Conservation (phyloP, 2,888 invertebrate genomes). For the Drosophila greeni region DNA sequence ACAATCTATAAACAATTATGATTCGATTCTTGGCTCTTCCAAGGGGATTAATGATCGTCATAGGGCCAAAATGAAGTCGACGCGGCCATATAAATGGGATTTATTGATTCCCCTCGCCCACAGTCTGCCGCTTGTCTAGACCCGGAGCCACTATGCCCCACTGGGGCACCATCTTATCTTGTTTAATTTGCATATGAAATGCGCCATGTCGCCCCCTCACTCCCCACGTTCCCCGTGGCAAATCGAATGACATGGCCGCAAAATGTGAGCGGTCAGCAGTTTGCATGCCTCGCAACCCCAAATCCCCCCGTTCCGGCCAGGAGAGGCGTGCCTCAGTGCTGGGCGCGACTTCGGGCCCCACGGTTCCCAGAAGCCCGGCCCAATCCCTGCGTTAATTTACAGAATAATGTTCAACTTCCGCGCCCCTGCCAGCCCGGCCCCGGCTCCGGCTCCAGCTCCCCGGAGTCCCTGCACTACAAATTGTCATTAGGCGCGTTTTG, state of each 20-base stretch:
- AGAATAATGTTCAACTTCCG: conserved; percentile 68
- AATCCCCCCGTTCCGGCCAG: conserved; percentile 1
- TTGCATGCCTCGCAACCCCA: conserved; percentile 38
- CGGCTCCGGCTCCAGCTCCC: neutral
- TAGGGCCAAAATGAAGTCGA: conserved; percentile 31
- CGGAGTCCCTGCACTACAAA: conserved; percentile 47
- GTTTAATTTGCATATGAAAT: conserved; percentile 77
- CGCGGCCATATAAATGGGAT: conserved; percentile 40
- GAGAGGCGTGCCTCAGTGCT: conserved; percentile 44
- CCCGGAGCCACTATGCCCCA: conserved; percentile 15
- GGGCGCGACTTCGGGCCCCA: conserved; percentile 13
- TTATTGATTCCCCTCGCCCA: conserved; percentile 58
- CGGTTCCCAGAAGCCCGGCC: conserved; percentile 7
- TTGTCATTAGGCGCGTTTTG: conserved; percentile 65
- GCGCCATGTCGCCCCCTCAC: conserved; percentile 44
- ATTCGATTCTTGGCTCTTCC: conserved; percentile 37
- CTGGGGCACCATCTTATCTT: conserved; percentile 59
- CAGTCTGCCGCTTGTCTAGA: conserved; percentile 59
- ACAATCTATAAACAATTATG: conserved; percentile 73
- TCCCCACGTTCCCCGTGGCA: conserved; percentile 52
- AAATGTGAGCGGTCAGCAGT: conserved; percentile 37
- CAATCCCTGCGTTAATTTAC: conserved; percentile 67
- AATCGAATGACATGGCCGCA: conserved; percentile 65
- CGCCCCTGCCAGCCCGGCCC: conserved; percentile 22
- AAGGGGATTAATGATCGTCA: conserved; percentile 28